Percentiles rank a stretch among this genome's conserved stretches.
Evolutionary conservation across 2,888 invertebrate species (phyloP).

Genomic region (Homarus gammarus): DNA sequence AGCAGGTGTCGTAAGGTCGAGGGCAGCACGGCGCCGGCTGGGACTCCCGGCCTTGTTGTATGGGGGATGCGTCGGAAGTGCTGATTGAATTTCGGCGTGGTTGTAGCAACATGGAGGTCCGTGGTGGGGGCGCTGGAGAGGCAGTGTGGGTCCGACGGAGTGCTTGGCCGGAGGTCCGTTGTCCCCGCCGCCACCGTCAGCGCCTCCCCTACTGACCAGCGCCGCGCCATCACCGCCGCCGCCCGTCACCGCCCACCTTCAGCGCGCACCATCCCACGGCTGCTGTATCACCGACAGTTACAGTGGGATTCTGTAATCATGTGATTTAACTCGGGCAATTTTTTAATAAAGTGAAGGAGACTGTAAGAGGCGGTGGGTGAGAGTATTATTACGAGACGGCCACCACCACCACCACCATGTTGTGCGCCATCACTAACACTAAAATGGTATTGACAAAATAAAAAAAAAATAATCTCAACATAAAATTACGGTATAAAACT

Average conservation of each 20-base stretch:
- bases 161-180: constrained; percentile 61
- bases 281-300: neutral
- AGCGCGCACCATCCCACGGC: neutral
- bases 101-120: constrained; percentile 74
- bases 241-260: constrained; percentile 12
- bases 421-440: neutral
- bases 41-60: constrained; percentile 55
- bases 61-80: constrained; percentile 72
- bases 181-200: constrained; percentile 41
- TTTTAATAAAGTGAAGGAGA: neutral
- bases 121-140: constrained; percentile 61
- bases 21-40: constrained; percentile 1
- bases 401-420: constrained; percentile 20
- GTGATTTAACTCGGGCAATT: constrained; percentile 1
- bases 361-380: neutral
- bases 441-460: no score
- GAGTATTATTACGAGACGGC: no score
- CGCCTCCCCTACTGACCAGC: constrained; percentile 31
- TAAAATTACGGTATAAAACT: no score
- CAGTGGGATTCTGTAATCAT: constrained; percentile 4
- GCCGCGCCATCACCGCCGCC: constrained; percentile 30
- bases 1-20: constrained; percentile 68
- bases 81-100: constrained; percentile 74
- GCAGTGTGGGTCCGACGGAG: constrained; percentile 72
- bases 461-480: no score